Conservation (phyloP, 1,140 invertebrate species). For the Brachionus calyciflorus region DNA sequence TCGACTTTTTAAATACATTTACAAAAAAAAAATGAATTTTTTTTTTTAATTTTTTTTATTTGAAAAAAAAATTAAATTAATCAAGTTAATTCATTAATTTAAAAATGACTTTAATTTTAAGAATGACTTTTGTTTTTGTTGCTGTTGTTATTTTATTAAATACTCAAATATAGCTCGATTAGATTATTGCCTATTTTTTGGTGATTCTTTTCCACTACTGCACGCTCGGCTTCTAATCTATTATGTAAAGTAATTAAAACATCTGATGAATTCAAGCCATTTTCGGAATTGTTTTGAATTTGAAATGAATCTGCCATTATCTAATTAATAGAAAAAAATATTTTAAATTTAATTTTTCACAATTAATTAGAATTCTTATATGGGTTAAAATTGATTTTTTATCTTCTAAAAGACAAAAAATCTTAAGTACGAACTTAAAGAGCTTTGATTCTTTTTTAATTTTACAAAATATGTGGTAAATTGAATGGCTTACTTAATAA, state of each 20-base stretch:
- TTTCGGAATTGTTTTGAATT: conserved; percentile 58
- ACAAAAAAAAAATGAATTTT: not conserved
- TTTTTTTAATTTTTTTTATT: not conserved
- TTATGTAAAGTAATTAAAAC: conserved; percentile 63
- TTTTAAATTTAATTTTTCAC: conserved; percentile 46
- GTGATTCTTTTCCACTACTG: conserved; percentile 63
- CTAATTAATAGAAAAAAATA: conserved; percentile 45
- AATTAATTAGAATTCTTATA: too few relatives aligned
- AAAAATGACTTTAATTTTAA: not conserved
- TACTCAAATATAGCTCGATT: conserved; percentile 62
- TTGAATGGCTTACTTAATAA: too few relatives aligned
- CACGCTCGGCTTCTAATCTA: conserved; percentile 65
- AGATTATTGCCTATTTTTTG: conserved; percentile 65
- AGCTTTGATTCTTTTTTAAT: too few relatives aligned
- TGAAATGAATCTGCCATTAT: conserved; percentile 48
- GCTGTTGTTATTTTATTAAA: conserved; percentile 48
- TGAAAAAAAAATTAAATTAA: not conserved
- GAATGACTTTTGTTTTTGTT: too few relatives aligned
- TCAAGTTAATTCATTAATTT: too few relatives aligned
- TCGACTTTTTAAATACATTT: conserved; percentile 71
- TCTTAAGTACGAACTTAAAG: too few relatives aligned
- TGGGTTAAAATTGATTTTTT: too few relatives aligned
- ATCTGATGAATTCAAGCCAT: conserved; percentile 64
- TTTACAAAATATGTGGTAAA: too few relatives aligned
- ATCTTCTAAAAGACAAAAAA: too few relatives aligned